phyloP scores from a whole-genome alignment of 2,888 invertebrate species.

The Carabus problematicus region DNA sequence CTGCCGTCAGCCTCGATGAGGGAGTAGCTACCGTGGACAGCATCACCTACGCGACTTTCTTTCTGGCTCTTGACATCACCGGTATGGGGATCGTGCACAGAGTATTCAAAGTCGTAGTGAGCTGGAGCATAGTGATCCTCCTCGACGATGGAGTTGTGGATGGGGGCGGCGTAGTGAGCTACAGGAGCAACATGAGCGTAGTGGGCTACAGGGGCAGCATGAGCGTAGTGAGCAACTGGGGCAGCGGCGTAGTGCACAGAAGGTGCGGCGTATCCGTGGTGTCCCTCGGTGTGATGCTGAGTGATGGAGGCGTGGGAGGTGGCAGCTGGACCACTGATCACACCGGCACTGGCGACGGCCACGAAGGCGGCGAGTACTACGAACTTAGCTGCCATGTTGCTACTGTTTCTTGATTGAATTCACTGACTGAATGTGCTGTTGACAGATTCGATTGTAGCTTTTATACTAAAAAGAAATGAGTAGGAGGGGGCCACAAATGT shows the following conservation, averaged over 20 bases:
- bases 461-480: too few species aligned
- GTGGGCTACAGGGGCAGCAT: constrained; percentile 58
- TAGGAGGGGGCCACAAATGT: too few species aligned
- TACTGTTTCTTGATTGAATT: constrained; percentile 1
- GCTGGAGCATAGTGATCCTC: constrained; percentile 16
- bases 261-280: constrained; percentile 44
- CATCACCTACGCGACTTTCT: constrained; percentile 28
- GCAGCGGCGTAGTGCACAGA: constrained; percentile 56
- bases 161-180: constrained; percentile 50
- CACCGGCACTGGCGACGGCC: constrained; percentile 57
- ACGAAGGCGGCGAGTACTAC: constrained; percentile 56
- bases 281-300: constrained; percentile 20
- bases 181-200: constrained; percentile 57
- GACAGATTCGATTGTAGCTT: too few species aligned
- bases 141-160: constrained; percentile 6
- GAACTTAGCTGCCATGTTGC: constrained; percentile 32
- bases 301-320: constrained; percentile 41
- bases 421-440: constrained; percentile 6
- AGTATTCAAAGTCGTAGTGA: constrained; percentile 30
- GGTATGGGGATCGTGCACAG: constrained; percentile 28
- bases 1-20: constrained; percentile 34
- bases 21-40: constrained; percentile 26
- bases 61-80: constrained; percentile 27
- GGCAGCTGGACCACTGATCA: constrained; percentile 62
- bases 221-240: constrained; percentile 57